These are phyloP conservation scores for Dichetophora obliterata DNA, from an alignment of 2,888 invertebrate genomes.

Conservation along the genomic window DNA sequence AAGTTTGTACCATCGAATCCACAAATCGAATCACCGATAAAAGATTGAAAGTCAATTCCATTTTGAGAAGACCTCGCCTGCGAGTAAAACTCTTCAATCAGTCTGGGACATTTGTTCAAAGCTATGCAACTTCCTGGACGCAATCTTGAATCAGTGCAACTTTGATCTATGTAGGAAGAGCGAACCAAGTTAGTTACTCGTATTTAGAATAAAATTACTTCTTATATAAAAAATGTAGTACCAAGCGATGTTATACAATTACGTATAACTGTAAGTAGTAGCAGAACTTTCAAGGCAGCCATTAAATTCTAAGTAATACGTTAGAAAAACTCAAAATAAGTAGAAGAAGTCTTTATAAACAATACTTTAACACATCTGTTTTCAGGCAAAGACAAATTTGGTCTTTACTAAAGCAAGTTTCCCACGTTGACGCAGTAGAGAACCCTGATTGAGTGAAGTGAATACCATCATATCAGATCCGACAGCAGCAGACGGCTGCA, in stretches of 20 bases:
- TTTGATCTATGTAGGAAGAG: slow-evolving; percentile 54
- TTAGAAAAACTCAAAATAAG: neutral
- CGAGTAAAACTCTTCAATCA: slow-evolving; percentile 68
- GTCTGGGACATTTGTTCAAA: slow-evolving; percentile 71
- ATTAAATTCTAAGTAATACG: neutral
- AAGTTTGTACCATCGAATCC: slow-evolving; percentile 77
- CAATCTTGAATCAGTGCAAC: slow-evolving; percentile 72
- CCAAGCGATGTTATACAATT: neutral
- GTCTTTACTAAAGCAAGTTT: slow-evolving; percentile 13
- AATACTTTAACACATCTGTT: neutral
- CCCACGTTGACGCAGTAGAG: slow-evolving; percentile 53
- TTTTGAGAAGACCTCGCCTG: slow-evolving; percentile 53
- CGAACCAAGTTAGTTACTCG: neutral
- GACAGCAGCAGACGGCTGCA: slow-evolving; percentile 24
- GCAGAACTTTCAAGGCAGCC: too few relatives aligned
- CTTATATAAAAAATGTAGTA: neutral
- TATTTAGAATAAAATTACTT: neutral
- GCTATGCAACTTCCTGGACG: slow-evolving; percentile 72
- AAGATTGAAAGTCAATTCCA: slow-evolving; percentile 67
- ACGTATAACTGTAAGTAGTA: too few relatives aligned
- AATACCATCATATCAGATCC: slow-evolving; percentile 63
- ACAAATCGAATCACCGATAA: slow-evolving; percentile 77
- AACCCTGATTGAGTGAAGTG: slow-evolving; percentile 50
- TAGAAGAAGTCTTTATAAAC: neutral
- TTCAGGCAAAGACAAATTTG: slow-evolving; percentile 31